Conservation (phyloP, 2,888 invertebrate genomes). For the Drosophila aldrichi region DNA sequence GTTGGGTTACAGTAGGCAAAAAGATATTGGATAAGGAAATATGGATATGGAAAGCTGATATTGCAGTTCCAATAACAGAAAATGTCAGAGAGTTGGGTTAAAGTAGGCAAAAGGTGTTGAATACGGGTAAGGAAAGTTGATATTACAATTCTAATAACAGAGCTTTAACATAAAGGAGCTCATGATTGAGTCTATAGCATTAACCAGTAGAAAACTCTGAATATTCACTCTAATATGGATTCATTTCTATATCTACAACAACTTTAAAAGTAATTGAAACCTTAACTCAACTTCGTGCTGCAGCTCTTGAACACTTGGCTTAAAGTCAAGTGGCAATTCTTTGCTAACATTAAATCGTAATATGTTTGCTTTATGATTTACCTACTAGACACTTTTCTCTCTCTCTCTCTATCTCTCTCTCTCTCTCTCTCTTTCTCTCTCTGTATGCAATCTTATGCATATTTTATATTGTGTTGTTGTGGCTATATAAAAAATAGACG, state of each 20-base stretch:
- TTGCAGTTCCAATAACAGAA: too few species aligned
- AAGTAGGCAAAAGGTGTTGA: too few species aligned
- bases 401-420: too few species aligned
- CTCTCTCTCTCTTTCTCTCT: too few species aligned
- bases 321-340: slow-evolving; percentile 6
- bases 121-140: too few species aligned
- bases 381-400: slow-evolving; percentile 10
- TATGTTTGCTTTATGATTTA: slow-evolving; percentile 33
- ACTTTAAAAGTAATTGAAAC: neutral
- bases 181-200: neutral
- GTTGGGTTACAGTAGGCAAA: too few species aligned
- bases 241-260: neutral
- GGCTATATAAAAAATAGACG: slow-evolving; percentile 11
- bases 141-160: too few species aligned
- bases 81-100: too few species aligned
- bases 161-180: neutral
- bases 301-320: neutral
- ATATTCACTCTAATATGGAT: too few species aligned
- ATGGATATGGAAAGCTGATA: too few species aligned
- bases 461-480: slow-evolving; percentile 16
- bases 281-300: too few species aligned
- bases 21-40: too few species aligned
- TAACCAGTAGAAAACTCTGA: neutral
- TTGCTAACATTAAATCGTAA: neutral
- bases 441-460: slow-evolving; percentile 15